Conservation (phyloP, 64 coral and sea anemone species). For the Montipora capricornis region DNA sequence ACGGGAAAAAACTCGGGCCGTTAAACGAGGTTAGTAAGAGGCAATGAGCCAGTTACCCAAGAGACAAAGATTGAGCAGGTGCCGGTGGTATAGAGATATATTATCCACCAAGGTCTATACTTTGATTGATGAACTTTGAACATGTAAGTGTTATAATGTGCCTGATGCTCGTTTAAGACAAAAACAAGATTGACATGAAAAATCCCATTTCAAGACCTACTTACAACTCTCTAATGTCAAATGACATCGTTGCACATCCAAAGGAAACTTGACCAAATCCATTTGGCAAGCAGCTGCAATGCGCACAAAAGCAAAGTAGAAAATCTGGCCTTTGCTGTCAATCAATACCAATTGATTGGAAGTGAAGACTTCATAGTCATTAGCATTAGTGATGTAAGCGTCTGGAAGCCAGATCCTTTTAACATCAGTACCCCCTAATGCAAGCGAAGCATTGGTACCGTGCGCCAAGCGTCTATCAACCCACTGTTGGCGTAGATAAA, state of each 20-base stretch:
- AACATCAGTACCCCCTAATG: conserved; percentile 63
- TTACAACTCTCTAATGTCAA: conserved; percentile 87
- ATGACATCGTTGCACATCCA: conserved; percentile 82
- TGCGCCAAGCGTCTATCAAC: conserved; percentile 78
- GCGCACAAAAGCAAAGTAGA: conserved; percentile 78
- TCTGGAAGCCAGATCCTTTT: conserved; percentile 83
- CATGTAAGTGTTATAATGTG: too few relatives aligned
- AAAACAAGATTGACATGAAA: too few relatives aligned
- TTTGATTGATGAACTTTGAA: too few relatives aligned
- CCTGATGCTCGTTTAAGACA: too few relatives aligned
- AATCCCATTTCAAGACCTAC: neutral
- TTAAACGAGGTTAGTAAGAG: too few relatives aligned
- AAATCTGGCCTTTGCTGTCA: conserved; percentile 54
- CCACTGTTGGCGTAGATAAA: conserved; percentile 92
- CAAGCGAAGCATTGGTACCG: conserved; percentile 36
- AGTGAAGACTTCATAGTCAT: conserved; percentile 79
- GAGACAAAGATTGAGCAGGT: too few relatives aligned
- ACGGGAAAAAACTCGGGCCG: too few relatives aligned
- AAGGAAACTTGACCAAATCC: conserved; percentile 78
- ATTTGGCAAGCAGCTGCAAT: conserved; percentile 86
- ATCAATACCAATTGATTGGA: conserved; percentile 80
- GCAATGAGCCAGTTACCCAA: too few relatives aligned
- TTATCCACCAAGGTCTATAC: too few relatives aligned
- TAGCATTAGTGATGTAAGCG: conserved; percentile 91
- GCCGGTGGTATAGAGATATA: too few relatives aligned